Evolutionary conservation across 2,113 vertebrate genomes (phyloP).

Genomic region (Gopherus evgoodei): DNA sequence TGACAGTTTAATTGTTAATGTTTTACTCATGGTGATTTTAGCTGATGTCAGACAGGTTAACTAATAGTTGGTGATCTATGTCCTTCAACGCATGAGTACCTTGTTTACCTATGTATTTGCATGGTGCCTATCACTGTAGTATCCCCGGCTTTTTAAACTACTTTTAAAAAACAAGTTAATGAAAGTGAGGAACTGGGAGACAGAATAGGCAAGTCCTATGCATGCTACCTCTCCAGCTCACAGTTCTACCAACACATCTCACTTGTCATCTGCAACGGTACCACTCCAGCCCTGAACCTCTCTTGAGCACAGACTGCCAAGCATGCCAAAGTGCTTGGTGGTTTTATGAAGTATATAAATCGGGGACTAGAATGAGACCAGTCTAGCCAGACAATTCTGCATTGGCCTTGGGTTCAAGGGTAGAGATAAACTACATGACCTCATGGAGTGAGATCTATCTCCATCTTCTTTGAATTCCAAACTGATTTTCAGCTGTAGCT

Average conservation of each 20-base stretch:
- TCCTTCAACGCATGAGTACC: neutral
- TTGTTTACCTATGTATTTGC: neutral
- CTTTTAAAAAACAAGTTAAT: neutral
- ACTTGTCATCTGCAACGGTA: rapidly evolving
- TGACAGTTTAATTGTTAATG: neutral
- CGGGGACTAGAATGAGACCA: neutral
- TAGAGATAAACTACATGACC: neutral
- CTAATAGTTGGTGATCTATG: rapidly evolving
- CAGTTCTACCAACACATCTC: neutral
- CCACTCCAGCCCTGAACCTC: neutral
- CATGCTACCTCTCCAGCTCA: neutral
- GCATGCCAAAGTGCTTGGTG: neutral
- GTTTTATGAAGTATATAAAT: neutral
- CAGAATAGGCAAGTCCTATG: neutral
- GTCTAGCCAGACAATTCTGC: neutral
- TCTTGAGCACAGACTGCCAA: neutral
- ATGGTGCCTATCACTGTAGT: neutral
- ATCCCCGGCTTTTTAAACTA: neutral
- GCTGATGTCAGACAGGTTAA: neutral
- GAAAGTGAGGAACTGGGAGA: neutral
- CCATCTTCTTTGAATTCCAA: neutral
- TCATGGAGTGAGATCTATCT: neutral
- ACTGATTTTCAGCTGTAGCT: neutral
- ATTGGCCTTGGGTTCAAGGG: neutral
- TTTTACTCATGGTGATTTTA: neutral